Percentiles rank a stretch among this genome's conserved stretches.
These are phyloP conservation scores for Heliconius hortense DNA, from an alignment of 2,888 invertebrate species.

Conservation along the genomic window DNA sequence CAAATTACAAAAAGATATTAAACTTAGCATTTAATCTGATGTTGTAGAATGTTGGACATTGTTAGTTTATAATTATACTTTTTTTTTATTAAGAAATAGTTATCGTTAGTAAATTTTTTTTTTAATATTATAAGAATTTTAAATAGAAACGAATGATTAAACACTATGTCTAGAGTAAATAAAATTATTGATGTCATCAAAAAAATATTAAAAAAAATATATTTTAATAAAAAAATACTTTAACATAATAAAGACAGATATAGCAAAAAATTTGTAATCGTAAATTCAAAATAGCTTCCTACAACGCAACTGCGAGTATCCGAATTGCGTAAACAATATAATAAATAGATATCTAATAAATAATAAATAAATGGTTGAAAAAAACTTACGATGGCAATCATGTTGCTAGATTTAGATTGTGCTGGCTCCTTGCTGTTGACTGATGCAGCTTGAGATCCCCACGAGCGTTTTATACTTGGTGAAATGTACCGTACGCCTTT, in stretches of 20 bases:
- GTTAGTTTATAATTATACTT: neutral
- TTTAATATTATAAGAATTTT: neutral
- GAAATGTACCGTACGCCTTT: constrained; percentile 75
- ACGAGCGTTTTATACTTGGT: constrained; percentile 75
- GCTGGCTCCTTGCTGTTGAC: constrained; percentile 68
- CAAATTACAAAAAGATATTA: neutral
- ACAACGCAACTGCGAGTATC: constrained; percentile 4
- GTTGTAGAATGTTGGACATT: neutral
- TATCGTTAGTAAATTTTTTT: neutral
- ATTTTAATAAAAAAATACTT: too few relatives aligned
- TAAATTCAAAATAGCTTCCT: constrained; percentile 18
- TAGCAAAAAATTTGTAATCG: constrained; percentile 1
- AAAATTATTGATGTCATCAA: too few relatives aligned
- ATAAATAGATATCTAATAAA: neutral
- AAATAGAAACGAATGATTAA: neutral
- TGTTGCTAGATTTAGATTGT: constrained; percentile 70
- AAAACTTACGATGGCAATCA: constrained; percentile 78
- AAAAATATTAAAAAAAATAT: too few relatives aligned
- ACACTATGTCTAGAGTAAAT: too few relatives aligned
- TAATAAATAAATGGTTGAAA: constrained; percentile 35
- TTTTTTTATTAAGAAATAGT: neutral
- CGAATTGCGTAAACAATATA: constrained; percentile 26
- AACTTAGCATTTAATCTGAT: neutral
- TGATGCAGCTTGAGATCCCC: constrained; percentile 65
- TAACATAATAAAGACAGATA: neutral